These are phyloP conservation scores for Rattus rattus DNA, from an alignment of 2,113 vertebrate species.

Conservation along the genomic window DNA sequence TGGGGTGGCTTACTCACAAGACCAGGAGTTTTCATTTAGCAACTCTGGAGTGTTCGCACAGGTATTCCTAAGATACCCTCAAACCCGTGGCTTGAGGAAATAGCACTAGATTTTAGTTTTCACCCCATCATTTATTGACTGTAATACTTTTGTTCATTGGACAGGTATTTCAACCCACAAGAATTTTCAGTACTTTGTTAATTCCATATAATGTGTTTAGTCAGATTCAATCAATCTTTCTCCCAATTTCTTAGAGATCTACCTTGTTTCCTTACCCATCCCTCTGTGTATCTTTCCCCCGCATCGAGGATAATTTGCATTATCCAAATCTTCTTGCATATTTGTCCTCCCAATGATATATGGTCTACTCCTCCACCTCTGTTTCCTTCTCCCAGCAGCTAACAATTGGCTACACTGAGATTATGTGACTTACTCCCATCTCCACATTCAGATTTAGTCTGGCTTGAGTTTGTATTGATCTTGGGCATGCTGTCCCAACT, in stretches of 20 bases:
- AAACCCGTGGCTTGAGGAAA: not conserved
- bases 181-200: not conserved
- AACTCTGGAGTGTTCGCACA: not conserved
- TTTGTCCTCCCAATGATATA: not conserved
- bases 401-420: not conserved
- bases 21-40: not conserved
- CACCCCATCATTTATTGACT: no score
- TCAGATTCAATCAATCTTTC: not conserved
- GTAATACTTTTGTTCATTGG: not conserved
- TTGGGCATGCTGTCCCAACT: not conserved
- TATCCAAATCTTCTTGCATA: not conserved
- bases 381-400: not conserved
- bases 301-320: not conserved
- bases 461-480: not conserved
- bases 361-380: no score
- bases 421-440: not conserved
- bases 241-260: not conserved
- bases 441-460: not conserved
- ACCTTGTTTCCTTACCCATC: not conserved
- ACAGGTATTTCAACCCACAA: not conserved
- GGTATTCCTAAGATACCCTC: no score
- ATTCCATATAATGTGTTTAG: not conserved
- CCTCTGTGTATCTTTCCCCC: not conserved
- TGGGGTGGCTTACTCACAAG: accelerated
- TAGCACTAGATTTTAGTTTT: not conserved